These are phyloP conservation scores for Morus bassanus DNA, from an alignment of 2,797 vertebrate species.

Conservation along the genomic window DNA sequence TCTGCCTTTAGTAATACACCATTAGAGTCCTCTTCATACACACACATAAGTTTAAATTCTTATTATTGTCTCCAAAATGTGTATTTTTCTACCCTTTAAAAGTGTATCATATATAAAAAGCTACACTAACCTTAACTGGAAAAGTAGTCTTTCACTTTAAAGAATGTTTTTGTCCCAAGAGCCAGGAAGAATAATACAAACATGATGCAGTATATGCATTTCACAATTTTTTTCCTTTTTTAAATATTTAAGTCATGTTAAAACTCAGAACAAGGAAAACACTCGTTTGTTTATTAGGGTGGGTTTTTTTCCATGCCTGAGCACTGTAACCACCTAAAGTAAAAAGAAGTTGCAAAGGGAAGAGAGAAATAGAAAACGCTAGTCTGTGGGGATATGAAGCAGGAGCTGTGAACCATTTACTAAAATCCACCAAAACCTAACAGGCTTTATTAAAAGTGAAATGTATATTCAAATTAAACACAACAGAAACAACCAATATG, in stretches of 20 bases:
- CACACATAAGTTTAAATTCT: not conserved
- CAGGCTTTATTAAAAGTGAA: not conserved
- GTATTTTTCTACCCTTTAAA: not conserved
- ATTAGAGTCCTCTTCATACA: not conserved
- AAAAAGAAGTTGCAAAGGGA: not conserved
- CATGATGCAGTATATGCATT: not conserved
- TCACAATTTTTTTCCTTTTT: not conserved
- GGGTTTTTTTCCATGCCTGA: not conserved
- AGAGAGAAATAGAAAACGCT: not conserved
- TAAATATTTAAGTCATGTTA: not conserved
- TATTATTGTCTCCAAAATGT: not conserved
- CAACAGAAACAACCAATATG: not conserved
- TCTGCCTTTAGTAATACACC: not conserved
- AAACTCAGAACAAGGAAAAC: not conserved
- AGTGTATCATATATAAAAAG: not conserved
- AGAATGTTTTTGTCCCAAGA: not conserved
- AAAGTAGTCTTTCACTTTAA: not conserved
- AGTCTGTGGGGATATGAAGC: not conserved
- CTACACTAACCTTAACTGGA: not conserved
- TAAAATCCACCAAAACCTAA: not conserved
- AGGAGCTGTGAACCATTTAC: not conserved
- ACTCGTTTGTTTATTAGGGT: not conserved
- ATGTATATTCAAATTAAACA: not conserved
- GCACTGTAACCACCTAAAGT: not conserved
- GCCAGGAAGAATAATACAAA: not conserved